Percentiles rank a stretch among this genome's conserved stretches.
Conservation (phyloP, 2,888 invertebrate genomes). For the Euclidia mi region DNA sequence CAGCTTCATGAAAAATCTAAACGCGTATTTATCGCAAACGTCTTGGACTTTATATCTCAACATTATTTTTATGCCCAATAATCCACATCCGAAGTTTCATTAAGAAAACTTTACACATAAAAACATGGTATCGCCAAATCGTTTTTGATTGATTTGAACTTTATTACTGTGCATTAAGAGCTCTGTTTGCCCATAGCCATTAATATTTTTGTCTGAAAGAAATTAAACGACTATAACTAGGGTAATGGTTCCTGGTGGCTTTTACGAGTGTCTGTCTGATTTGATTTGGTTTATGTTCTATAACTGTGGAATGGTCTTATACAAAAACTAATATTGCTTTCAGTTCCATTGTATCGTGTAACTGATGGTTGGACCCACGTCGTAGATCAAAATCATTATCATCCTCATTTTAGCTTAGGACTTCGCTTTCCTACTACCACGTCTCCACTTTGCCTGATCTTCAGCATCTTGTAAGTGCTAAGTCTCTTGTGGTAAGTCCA, state of each 20-base stretch:
- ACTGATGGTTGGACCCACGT: no score
- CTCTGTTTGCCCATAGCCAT: constrained; percentile 15
- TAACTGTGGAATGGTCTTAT: no score
- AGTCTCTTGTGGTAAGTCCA: no score
- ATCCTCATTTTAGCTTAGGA: no score
- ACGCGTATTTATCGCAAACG: constrained; percentile 52
- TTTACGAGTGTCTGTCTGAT: constrained; percentile 6
- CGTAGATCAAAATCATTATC: no score
- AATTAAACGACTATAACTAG: constrained; percentile 14
- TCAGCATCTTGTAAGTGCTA: no score
- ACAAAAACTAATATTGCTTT: no score
- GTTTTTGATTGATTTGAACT: constrained; percentile 47
- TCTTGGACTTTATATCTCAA: constrained; percentile 59
- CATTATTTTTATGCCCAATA: constrained; percentile 68
- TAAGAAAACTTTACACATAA: constrained; percentile 56
- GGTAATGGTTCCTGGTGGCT: neutral
- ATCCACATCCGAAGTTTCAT: constrained; percentile 61
- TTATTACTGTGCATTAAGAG: constrained; percentile 35
- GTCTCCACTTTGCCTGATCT: no score
- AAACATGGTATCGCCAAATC: constrained; percentile 38
- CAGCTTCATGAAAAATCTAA: constrained; percentile 35
- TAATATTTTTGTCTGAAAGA: constrained; percentile 19
- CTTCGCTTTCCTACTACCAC: no score
- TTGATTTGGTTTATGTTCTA: neutral
- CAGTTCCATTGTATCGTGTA: no score